phyloP scores from a whole-genome alignment of 2,888 invertebrate genomes.

The Heliconius sara region DNA sequence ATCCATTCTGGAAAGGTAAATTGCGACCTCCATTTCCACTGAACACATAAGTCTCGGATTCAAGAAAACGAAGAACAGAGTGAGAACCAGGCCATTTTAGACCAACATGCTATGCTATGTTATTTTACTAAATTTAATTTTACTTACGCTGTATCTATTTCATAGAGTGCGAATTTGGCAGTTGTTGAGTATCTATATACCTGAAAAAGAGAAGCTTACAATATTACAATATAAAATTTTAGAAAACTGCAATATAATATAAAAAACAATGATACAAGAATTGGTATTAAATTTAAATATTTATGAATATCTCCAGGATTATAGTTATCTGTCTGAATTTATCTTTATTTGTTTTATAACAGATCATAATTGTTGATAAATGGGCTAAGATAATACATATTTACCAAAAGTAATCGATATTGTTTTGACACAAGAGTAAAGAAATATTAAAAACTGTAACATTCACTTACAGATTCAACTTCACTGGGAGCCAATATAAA shows the following conservation, averaged over 20 bases:
- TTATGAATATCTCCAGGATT: slow-evolving; percentile 23
- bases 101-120: too few species aligned
- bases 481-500: slow-evolving; percentile 77
- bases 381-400: slow-evolving; percentile 9
- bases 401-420: neutral
- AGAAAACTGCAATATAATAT: neutral
- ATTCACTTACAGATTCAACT: slow-evolving; percentile 66
- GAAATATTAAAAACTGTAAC: neutral
- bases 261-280: neutral
- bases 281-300: slow-evolving; percentile 8
- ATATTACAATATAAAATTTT: slow-evolving; percentile 1
- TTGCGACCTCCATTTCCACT: neutral
- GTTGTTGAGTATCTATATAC: slow-evolving; percentile 88
- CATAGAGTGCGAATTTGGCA: slow-evolving; percentile 85
- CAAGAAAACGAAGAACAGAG: neutral
- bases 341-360: slow-evolving; percentile 38
- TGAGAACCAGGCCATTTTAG: neutral
- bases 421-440: neutral
- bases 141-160: slow-evolving; percentile 80
- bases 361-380: slow-evolving; percentile 34
- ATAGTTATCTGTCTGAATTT: slow-evolving; percentile 27
- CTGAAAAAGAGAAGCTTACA: slow-evolving; percentile 64
- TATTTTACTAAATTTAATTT: neutral
- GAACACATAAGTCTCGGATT: neutral
- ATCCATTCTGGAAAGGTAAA: too few species aligned